These are phyloP conservation scores for Ptychoptera contaminata DNA, from an alignment of 2,888 invertebrate species.

Conservation along the genomic window DNA sequence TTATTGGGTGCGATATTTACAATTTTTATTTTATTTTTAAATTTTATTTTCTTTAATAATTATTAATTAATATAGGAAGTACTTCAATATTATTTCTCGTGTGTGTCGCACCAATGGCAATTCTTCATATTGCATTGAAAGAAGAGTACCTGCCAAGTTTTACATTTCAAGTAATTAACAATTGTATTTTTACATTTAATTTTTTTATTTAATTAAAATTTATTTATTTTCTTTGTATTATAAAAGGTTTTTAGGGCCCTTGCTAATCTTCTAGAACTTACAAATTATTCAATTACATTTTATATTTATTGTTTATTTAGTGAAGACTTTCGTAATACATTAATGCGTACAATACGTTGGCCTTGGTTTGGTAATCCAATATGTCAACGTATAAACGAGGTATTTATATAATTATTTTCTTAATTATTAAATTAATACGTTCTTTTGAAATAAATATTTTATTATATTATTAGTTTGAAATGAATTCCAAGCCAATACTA, in stretches of 20 bases:
- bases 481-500: slow-evolving; percentile 18
- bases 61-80: slow-evolving; percentile 23
- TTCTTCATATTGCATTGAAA: slow-evolving; percentile 49
- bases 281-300: slow-evolving; percentile 63
- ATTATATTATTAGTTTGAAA: slow-evolving; percentile 10
- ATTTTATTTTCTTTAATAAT: background rate
- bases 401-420: slow-evolving; percentile 11
- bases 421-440: background rate
- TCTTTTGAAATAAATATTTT: background rate
- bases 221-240: background rate
- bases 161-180: slow-evolving; percentile 41
- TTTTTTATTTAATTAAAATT: background rate
- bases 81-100: slow-evolving; percentile 51
- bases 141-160: slow-evolving; percentile 42
- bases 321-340: slow-evolving; percentile 56
- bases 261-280: slow-evolving; percentile 56
- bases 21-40: background rate
- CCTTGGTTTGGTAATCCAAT: slow-evolving; percentile 30
- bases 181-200: background rate
- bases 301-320: slow-evolving; percentile 66
- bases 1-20: slow-evolving; percentile 33
- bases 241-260: slow-evolving; percentile 47
- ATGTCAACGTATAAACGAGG: slow-evolving; percentile 25
- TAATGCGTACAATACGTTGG: slow-evolving; percentile 45
- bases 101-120: slow-evolving; percentile 56